phyloP scores from a whole-genome alignment of 2,113 vertebrate species.

The Panthera uncia region DNA sequence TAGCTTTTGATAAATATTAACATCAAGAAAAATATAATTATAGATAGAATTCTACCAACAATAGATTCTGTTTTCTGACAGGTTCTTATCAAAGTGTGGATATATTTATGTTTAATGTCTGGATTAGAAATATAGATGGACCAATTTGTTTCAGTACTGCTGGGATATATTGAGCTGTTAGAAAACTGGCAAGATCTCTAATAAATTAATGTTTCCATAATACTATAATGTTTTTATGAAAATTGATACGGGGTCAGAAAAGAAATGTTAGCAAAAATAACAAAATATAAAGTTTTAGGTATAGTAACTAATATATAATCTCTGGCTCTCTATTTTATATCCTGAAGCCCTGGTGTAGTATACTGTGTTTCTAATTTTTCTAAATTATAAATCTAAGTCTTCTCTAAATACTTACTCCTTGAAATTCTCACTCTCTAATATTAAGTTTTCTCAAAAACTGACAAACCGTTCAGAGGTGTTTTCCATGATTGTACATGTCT shows the following conservation, averaged over 20 bases:
- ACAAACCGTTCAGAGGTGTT: background rate
- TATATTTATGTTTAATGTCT: background rate
- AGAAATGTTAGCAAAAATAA: background rate
- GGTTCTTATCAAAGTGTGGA: background rate
- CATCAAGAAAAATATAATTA: background rate
- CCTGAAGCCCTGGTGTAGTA: background rate
- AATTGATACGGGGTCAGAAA: background rate
- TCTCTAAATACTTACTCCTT: background rate
- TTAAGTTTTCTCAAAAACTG: background rate
- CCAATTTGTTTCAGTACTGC: background rate
- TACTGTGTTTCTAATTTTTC: background rate
- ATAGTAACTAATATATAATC: background rate
- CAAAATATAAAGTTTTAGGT: background rate
- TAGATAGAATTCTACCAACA: background rate
- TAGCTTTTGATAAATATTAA: background rate
- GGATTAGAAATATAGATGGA: background rate
- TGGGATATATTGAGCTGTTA: background rate
- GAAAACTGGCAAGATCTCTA: background rate
- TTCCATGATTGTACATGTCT: background rate
- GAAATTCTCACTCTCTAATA: background rate
- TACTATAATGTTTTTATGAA: background rate
- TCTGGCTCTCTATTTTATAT: background rate
- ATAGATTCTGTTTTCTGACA: background rate
- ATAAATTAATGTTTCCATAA: background rate
- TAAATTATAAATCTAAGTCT: background rate